phyloP scores from a whole-genome alignment of 2,888 invertebrate species.

The Drosophila cognata region DNA sequence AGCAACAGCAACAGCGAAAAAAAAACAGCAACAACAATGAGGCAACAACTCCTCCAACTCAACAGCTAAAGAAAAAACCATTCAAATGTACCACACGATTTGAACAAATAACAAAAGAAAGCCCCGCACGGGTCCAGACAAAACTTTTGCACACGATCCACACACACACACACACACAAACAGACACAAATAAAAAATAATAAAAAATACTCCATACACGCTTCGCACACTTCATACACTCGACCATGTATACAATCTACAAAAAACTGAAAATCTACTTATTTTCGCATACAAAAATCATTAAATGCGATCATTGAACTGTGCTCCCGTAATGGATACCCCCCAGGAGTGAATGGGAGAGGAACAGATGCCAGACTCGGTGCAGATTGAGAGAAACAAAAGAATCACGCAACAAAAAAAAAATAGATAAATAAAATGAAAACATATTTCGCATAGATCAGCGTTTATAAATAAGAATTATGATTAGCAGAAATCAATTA shows the following conservation, averaged over 20 bases:
- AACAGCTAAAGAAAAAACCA: constrained; percentile 48
- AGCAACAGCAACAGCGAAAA: constrained; percentile 26
- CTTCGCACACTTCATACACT: constrained; percentile 35
- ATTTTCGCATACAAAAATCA: constrained; percentile 80
- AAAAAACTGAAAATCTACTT: constrained; percentile 72
- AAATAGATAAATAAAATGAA: background rate
- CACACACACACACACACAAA: constrained; percentile 5
- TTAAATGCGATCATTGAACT: constrained; percentile 79
- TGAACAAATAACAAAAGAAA: constrained; percentile 74
- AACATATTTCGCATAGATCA: constrained; percentile 45
- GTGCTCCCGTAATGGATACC: constrained; percentile 56
- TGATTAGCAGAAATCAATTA: constrained; percentile 58
- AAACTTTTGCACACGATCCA: constrained; percentile 58
- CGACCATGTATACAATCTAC: constrained; percentile 29
- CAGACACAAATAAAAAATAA: background rate
- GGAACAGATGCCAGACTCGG: background rate
- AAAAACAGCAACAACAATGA: constrained; percentile 29
- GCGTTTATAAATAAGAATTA: constrained; percentile 69
- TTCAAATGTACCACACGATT: constrained; percentile 61
- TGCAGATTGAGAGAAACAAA: background rate
- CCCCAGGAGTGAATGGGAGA: constrained; percentile 9
- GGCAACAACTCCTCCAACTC: constrained; percentile 61
- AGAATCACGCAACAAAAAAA: constrained; percentile 21
- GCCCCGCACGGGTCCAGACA: constrained; percentile 69
- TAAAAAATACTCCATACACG: constrained; percentile 20